Evolutionary conservation across 2,797 vertebrate species (phyloP).

Genomic region (Carcharodon carcharias): DNA sequence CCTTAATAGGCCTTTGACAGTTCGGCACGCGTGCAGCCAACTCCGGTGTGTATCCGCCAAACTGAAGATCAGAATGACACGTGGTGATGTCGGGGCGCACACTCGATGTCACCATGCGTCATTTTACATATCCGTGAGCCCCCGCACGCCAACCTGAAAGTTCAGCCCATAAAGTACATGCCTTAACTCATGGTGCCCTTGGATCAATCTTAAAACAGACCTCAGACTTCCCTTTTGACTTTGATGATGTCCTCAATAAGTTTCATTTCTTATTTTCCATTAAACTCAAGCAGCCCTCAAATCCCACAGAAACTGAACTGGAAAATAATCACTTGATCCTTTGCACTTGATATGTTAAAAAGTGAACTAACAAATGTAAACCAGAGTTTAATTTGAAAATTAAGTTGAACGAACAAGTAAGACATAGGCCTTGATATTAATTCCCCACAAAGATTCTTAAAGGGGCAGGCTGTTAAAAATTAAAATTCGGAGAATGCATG

Average conservation of each 20-base stretch:
- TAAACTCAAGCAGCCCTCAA: neutral
- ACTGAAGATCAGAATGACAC: no score
- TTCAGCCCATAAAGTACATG: neutral
- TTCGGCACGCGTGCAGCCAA: no score
- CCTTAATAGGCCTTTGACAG: no score
- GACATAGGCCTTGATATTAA: conserved; percentile 40
- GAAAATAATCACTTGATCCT: conserved; percentile 38
- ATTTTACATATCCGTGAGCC: no score
- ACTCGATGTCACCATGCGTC: no score
- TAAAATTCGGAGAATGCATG: no score
- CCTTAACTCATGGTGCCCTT: neutral
- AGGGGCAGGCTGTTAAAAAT: no score
- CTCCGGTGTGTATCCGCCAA: no score
- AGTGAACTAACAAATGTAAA: conserved; percentile 41
- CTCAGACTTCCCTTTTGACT: neutral
- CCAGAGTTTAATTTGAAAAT: conserved; percentile 45
- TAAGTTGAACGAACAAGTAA: conserved; percentile 43
- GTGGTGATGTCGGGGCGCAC: no score
- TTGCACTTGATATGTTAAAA: conserved; percentile 43
- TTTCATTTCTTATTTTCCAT: neutral
- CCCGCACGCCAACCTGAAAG: no score
- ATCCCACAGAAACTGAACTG: neutral
- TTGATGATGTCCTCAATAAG: neutral
- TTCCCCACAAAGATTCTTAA: neutral
- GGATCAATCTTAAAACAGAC: neutral